Base-by-base conservation (phyloP, 53 echinoderm and acorn worm genomes). In the Holothuria leucospilota region DNA sequence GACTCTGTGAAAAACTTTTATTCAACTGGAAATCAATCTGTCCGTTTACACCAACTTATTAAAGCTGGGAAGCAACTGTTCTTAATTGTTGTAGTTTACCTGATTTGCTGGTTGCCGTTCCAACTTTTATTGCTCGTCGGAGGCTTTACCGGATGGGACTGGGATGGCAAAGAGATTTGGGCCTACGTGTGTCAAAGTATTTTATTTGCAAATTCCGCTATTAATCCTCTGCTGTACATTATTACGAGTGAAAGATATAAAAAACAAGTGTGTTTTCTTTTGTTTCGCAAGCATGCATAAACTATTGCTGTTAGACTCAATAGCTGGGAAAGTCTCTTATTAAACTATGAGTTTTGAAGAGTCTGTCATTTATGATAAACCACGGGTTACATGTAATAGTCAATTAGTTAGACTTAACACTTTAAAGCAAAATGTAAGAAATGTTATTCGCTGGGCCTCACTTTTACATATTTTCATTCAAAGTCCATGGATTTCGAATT, bases 231-330 rank as follows among this genome's bases (percentile, higher is more conserved):
- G 6, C 38, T 71, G 8, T 71, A 71, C 41, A 30, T 71, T 29
- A 30, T 38, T 15, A 71, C 71, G 4, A 40, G 71, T 71, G 39
- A 30, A 38, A 71, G 71, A 39, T 39, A 71, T 30, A 71, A 71
- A 71, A 38, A 71, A 20, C 39, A 71, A 21, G 71, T 71, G 42
- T 71, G 39, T 41, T 71, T 39, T 29, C 71, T 71, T 41, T 71
- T 41, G 41, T 39, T 38, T 30, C 39, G 56, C 1, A 56, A 16
- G 56, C 16, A 18, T 18, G 8, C 4, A 56, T 56, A 18, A 56
- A 9, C 5, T 18, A 18, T 56, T 49, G 34, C 34, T 34, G 34
- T 34, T 34, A 1, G 46, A 46, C 46, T 8, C 46, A 46, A 2
- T 2, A 9, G 11, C 46, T 11, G 46, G 46, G 46, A 40, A 40